Conservation (phyloP, 2,113 vertebrate species). For the Vireo altiloquus region DNA sequence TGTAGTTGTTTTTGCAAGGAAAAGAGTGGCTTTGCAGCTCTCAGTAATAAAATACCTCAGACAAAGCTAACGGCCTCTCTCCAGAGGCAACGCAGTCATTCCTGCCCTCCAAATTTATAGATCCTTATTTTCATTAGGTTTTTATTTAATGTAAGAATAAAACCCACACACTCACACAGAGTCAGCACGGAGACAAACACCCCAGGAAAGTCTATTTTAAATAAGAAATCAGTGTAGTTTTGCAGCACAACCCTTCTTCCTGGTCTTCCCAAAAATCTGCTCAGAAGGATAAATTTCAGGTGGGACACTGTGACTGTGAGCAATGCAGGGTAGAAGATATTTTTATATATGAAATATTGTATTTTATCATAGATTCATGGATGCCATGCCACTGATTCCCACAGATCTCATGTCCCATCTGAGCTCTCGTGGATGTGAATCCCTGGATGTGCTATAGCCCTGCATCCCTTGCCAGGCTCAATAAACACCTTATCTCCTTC, state of each 20-base stretch:
- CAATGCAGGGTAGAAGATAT: not conserved
- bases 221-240: not conserved
- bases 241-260: not conserved
- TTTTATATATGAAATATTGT: not conserved
- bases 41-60: not conserved
- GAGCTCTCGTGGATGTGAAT: not conserved
- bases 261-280: not conserved
- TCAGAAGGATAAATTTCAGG: not conserved
- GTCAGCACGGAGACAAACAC: not conserved
- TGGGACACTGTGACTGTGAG: not conserved
- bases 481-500: not conserved
- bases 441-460: not conserved
- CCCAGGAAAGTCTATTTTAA: not conserved
- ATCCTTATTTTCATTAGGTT: not conserved
- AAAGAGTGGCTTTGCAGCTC: not conserved
- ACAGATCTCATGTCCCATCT: not conserved
- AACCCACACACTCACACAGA: not conserved
- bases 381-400: not conserved
- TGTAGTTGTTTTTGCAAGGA: rapidly evolving
- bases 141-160: conserved; percentile 13
- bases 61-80: not conserved
- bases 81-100: not conserved
- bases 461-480: not conserved
- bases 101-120: not conserved
- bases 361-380: not conserved